Evolutionary conservation across 2,113 vertebrate species (phyloP).

Genomic region (Thamnaconus septentrionalis): DNA sequence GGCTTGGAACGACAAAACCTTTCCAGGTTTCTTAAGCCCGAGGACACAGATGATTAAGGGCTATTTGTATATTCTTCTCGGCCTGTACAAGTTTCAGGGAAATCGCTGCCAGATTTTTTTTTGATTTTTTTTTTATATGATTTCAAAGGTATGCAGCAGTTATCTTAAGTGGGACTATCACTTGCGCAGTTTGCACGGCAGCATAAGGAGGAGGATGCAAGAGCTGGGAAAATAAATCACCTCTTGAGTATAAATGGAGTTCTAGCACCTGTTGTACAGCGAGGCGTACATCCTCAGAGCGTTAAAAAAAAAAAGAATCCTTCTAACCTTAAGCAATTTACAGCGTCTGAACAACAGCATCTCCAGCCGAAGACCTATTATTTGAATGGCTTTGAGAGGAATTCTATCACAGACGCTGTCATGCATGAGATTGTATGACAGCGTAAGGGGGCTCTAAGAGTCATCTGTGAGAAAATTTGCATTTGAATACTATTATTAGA

Average conservation of each 20-base stretch:
- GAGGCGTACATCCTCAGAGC: background rate
- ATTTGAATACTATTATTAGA: slow-evolving; percentile 9
- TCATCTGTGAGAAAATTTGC: too few relatives aligned
- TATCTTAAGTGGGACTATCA: too few relatives aligned
- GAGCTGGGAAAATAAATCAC: slow-evolving; percentile 25
- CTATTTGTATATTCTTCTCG: too few relatives aligned
- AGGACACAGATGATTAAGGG: background rate
- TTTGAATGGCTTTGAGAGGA: slow-evolving; percentile 38
- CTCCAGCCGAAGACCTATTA: too few relatives aligned
- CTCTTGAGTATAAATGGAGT: slow-evolving; percentile 7
- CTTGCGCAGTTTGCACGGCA: background rate
- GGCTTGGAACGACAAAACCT: background rate
- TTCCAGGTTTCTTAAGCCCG: background rate
- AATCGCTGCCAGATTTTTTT: too few relatives aligned
- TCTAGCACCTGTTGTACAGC: slow-evolving; percentile 5
- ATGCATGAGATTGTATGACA: slow-evolving; percentile 42
- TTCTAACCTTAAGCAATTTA: slow-evolving; percentile 53
- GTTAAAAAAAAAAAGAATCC: too few relatives aligned
- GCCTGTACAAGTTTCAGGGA: too few relatives aligned
- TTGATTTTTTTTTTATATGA: too few relatives aligned
- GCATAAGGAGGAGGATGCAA: slow-evolving; percentile 8
- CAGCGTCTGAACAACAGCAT: slow-evolving; percentile 11
- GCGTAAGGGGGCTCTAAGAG: background rate
- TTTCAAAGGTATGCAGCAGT: too few relatives aligned
- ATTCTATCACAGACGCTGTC: slow-evolving; percentile 45